These are phyloP conservation scores for Orthosia cruda DNA, from an alignment of 2,888 invertebrate genomes.

Conservation along the genomic window DNA sequence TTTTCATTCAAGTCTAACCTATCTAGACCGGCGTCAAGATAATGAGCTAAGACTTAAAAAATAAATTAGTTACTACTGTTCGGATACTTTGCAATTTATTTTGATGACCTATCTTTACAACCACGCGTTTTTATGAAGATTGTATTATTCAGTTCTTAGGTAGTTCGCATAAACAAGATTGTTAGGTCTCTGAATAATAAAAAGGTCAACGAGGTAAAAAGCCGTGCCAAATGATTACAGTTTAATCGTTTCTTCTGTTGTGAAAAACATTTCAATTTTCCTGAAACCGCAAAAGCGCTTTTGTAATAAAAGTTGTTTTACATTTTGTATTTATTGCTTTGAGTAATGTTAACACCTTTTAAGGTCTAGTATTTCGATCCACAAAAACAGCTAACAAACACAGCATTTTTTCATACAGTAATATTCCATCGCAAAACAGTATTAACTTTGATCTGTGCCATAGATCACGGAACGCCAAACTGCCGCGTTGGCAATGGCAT, in stretches of 20 bases:
- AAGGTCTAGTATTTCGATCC: not conserved
- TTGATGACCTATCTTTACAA: constrained; percentile 16
- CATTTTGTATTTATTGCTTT: constrained; percentile 13
- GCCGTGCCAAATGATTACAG: constrained; percentile 32
- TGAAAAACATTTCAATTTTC: constrained; percentile 29
- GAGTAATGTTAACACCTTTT: not conserved
- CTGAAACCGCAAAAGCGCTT: constrained; percentile 1
- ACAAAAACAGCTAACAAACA: too few relatives aligned
- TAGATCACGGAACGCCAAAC: too few relatives aligned
- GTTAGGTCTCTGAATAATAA: constrained; percentile 24
- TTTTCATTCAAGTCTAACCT: not conserved
- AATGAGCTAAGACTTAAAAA: constrained; percentile 44
- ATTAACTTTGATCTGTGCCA: not conserved
- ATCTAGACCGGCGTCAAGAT: constrained; percentile 5
- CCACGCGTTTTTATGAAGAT: constrained; percentile 27
- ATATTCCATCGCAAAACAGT: not conserved
- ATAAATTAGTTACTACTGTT: not conserved
- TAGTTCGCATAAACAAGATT: constrained; percentile 42
- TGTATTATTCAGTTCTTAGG: constrained; percentile 25
- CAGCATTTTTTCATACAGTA: not conserved
- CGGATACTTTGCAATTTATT: constrained; percentile 34
- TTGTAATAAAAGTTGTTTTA: constrained; percentile 26
- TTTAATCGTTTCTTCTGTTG: constrained; percentile 39
- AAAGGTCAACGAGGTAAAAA: constrained; percentile 25
- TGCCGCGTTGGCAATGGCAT: too few relatives aligned